These are phyloP conservation scores for Antechinus stuartii DNA, from an alignment of 2,113 vertebrate genomes.

Conservation along the genomic window DNA sequence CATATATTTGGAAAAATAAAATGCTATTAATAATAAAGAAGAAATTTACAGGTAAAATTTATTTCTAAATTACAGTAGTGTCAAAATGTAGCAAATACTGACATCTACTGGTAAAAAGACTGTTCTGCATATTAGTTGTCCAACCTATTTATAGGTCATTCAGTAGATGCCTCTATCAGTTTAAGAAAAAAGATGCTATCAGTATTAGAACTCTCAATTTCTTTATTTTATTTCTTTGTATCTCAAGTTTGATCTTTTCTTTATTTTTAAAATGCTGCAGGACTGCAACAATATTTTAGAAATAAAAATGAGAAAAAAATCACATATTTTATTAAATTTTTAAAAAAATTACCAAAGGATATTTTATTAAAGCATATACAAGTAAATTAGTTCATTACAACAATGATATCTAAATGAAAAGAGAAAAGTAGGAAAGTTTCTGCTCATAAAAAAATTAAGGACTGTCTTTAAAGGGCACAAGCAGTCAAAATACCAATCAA, in stretches of 20 bases:
- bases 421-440: neutral
- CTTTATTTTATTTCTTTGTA: neutral
- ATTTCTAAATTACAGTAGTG: neutral
- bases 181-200: neutral
- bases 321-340: neutral
- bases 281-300: neutral
- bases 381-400: slow-evolving; percentile 15
- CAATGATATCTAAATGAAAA: neutral
- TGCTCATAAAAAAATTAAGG: slow-evolving; percentile 34
- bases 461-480: slow-evolving; percentile 26
- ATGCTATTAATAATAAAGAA: too few species aligned
- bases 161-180: neutral
- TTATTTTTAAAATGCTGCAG: neutral
- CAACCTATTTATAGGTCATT: neutral
- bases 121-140: neutral
- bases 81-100: neutral
- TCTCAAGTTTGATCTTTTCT: neutral
- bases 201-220: neutral
- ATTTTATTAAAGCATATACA: slow-evolving; percentile 23
- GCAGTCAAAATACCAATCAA: neutral
- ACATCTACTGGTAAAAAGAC: neutral
- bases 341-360: neutral
- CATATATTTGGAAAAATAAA: too few species aligned
- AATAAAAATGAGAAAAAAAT: neutral
- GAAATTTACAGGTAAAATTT: neutral